Base-by-base conservation (phyloP, 2,888 invertebrate genomes). In the Leucophenga maculata region DNA sequence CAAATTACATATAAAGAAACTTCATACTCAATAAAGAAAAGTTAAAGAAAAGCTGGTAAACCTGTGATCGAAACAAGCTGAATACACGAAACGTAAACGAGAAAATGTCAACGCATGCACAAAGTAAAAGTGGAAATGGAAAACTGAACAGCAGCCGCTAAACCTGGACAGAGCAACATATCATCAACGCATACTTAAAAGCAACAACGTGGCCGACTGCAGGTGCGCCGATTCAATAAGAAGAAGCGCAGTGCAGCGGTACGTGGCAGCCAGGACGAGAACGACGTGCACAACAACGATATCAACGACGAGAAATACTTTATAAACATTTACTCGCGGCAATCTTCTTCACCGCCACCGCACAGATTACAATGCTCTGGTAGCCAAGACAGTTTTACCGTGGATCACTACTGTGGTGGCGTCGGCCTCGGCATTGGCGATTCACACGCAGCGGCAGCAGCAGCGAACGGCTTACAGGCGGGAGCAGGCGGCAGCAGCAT, bases 331-430 rank as follows among this genome's bases (percentile, higher is more conserved):
- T 88, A 88, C 78, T 89, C 89, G 80, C 86, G 89, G 82, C 88
- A 89, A 86, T 86, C 88, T 83, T 88, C 89, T 83, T 87, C 89
- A 85, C 89, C 89, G 85, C 88, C 88, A 86, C 86, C 87, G 85
- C 88, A 87, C 84, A 87, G 88, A 83, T 83, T 89, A 83, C 89
- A 88, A 89, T 89, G 89, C 86, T 89, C 89, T 89, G 89, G 89
- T 89, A 89, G 89, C 88, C 89, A 89, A 87, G 89, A 89, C 82
- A 89, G 89, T 87, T 89, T 88, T 87, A 87, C 87, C 85, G 88
- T 88, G 86, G 89, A 89, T 84, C 88, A 88, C 81, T 89, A 87
- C 85, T 89, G 88, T 86, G 88, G 88, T 85, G 86, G 85, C 79
- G 86, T 81, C 73, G 74, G 82, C 74, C 72, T 71, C 76, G 69